These are phyloP conservation scores for Cyaniris semiargus DNA, from an alignment of 2,888 invertebrate genomes.

Conservation along the genomic window DNA sequence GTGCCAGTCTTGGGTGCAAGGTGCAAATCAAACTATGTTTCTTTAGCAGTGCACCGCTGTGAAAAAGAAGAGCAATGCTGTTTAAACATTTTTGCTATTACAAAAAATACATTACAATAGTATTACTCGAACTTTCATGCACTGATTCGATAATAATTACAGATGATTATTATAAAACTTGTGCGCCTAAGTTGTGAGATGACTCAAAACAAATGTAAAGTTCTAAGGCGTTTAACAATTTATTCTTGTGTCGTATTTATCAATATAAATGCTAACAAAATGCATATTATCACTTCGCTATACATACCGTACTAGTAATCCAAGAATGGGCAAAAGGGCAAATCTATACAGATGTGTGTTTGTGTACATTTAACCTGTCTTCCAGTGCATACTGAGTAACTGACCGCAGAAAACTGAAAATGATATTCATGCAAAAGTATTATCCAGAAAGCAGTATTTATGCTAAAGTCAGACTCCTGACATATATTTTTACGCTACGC, in stretches of 20 bases:
- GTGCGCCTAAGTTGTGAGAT: no score
- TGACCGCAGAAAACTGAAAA: background rate
- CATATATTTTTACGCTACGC: conserved; percentile 23
- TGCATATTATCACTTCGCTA: no score
- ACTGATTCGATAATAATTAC: no score
- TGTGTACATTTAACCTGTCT: background rate
- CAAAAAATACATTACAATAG: background rate
- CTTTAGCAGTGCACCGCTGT: background rate
- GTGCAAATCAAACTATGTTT: no score
- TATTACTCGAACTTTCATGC: no score
- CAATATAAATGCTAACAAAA: no score
- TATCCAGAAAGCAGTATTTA: background rate
- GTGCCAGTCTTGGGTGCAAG: background rate
- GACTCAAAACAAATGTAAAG: no score
- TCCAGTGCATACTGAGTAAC: background rate
- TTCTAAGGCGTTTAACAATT: no score
- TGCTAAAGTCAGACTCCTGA: conserved; percentile 4
- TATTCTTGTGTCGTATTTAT: no score
- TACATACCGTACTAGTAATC: background rate
- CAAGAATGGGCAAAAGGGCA: no score
- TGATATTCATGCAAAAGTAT: background rate
- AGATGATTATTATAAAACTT: no score
- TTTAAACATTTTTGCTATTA: background rate
- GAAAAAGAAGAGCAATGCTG: background rate
- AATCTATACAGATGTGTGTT: background rate